Evolutionary conservation across 2,113 vertebrate species (phyloP).

Genomic region (Neolamprologus brichardi): DNA sequence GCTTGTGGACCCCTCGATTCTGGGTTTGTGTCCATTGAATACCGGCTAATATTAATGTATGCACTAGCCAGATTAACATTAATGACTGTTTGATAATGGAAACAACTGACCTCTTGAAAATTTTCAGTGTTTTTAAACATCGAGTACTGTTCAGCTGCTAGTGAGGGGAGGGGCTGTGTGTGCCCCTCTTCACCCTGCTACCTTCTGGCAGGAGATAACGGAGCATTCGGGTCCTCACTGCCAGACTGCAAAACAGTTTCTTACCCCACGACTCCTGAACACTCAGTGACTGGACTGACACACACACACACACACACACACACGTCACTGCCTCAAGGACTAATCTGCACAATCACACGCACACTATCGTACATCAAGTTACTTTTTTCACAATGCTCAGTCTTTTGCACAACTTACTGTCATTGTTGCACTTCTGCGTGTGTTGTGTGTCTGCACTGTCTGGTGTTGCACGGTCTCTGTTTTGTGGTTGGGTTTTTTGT

Average conservation of each 20-base stretch:
- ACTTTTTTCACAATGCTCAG: not conserved
- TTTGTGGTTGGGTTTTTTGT: not conserved
- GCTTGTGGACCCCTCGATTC: not conserved
- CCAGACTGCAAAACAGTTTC: not conserved
- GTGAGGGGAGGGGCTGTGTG: not conserved
- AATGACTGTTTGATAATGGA: not conserved
- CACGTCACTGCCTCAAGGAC: not conserved
- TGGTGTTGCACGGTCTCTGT: not conserved
- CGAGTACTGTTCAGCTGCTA: not conserved
- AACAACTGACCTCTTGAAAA: fast-evolving
- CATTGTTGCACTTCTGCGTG: not conserved
- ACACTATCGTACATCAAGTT: not conserved
- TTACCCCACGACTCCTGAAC: not conserved
- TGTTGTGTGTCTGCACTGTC: not conserved
- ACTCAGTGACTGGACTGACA: not conserved
- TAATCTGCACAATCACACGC: not conserved
- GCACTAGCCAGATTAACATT: not conserved
- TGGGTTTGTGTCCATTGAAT: not conserved
- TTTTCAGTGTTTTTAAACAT: not conserved
- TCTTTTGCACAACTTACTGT: not conserved
- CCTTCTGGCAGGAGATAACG: not conserved
- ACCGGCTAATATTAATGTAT: not conserved
- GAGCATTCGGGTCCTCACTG: not conserved
- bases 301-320: not conserved
- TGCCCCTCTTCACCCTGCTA: not conserved